Conservation (phyloP, 1,140 invertebrate species). For the Eumeta japonica region DNA sequence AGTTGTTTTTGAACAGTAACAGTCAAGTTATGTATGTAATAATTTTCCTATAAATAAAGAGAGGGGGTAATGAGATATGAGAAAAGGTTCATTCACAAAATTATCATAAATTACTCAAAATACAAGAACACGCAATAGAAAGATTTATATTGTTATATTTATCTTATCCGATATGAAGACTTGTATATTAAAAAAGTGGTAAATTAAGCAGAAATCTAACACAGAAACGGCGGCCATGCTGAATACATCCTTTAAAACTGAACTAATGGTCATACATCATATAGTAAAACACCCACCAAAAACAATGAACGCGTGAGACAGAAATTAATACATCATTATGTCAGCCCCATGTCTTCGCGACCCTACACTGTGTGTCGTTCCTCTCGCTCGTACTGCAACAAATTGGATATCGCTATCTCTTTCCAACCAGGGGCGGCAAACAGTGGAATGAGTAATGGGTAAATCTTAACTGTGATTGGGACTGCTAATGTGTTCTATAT, state of each 20-base stretch:
- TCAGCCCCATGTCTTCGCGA: conserved; percentile 1
- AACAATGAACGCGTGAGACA: conserved; percentile 1
- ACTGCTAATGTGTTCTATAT: no score
- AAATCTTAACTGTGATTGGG: background rate
- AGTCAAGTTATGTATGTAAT: no score
- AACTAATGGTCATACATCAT: conserved; percentile 1
- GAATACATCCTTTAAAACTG: background rate
- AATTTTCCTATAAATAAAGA: no score
- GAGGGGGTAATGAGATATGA: no score
- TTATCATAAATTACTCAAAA: background rate
- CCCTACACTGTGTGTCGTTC: background rate
- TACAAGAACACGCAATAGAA: background rate
- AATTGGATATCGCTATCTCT: background rate
- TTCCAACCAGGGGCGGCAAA: conserved; percentile 1
- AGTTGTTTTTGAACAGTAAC: no score
- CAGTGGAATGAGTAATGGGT: background rate
- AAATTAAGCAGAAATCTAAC: no score
- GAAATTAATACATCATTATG: conserved; percentile 4
- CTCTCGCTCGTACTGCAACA: background rate
- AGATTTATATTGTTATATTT: no score
- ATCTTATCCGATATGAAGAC: no score
- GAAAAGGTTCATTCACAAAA: background rate
- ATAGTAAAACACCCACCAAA: background rate
- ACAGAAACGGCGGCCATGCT: background rate
- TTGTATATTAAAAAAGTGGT: no score